A percentile compares a stretch with the other conserved stretches of the same genome.
Conservation (phyloP, 2,888 invertebrate species). For the Drosophila kanekoi region DNA sequence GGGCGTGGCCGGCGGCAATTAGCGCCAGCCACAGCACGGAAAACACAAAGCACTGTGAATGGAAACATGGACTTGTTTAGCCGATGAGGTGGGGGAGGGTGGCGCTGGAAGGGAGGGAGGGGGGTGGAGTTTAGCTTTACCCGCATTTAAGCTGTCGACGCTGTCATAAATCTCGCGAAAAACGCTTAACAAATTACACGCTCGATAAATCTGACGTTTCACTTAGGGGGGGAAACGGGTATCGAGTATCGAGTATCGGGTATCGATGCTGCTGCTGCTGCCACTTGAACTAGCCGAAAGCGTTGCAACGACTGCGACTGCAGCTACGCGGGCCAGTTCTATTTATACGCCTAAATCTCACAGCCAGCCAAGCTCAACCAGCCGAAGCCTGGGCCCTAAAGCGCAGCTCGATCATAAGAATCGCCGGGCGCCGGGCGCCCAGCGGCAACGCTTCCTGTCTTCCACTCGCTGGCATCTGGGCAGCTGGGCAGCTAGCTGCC, state of each 20-base stretch:
- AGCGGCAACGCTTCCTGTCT: conserved; percentile 61
- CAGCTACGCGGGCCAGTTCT: conserved; percentile 49
- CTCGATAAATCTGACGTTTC: conserved; percentile 76
- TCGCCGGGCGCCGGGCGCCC: conserved; percentile 56
- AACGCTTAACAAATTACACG: conserved; percentile 71
- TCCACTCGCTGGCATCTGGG: conserved; percentile 1
- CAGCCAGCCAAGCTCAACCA: conserved; percentile 37
- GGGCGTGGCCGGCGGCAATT: conserved; percentile 40
- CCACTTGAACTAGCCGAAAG: conserved; percentile 59
- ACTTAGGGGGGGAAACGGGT: conserved; percentile 34
- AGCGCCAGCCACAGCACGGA: conserved; percentile 38
- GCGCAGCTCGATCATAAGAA: conserved; percentile 68
- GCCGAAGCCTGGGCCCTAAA: conserved; percentile 61
- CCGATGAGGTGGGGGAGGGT: not conserved
- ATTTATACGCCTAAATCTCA: conserved; percentile 61
- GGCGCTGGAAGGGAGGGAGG: not conserved
- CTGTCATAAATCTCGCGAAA: conserved; percentile 68
- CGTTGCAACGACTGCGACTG: conserved; percentile 76
- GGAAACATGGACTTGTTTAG: not conserved
- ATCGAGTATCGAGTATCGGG: conserved; percentile 2
- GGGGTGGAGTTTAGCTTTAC: conserved; percentile 22
- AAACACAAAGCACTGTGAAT: conserved; percentile 34
- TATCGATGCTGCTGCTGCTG: conserved; percentile 22
- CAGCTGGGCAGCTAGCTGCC: conserved; percentile 21
- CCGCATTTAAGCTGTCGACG: conserved; percentile 71